Evolutionary conservation across 2,113 vertebrate species (phyloP), one percentile per base, ranked within the genome.

Genomic region (Heptranchias perlo): DNA sequence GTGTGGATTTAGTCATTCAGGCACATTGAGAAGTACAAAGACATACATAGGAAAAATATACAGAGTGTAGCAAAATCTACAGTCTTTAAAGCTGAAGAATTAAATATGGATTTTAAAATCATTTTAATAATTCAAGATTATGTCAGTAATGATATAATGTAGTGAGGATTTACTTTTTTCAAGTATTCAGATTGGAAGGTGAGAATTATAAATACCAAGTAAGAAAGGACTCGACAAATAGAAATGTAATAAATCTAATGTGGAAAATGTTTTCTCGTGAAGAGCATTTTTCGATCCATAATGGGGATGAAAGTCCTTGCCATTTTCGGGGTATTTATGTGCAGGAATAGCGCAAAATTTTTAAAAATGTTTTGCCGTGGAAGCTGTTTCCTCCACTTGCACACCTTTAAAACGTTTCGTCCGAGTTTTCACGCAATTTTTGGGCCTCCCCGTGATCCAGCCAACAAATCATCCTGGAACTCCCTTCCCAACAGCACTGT

Each of bases 81-180:
- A 91, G 4, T 35, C 31, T 54, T 91, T 91, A 58, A 58, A 18
- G 28, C 49, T 58, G 4, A 76, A 76, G 69, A 35, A 28, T 76
- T 76, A 76, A 76, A 35, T 76, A 76, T 76, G 69, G 69, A 76
- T 76, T 76, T 76, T 76, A 76, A 96, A 73, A 54, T 39, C 3
- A 39, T 39, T 96, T 82, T 35, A 78, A 84, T 96, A 47, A 96
- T 96, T 96, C 61, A 84, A 61, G 23, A 96, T 58, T n/a, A 44
- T 54, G 31, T 96, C n/a, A 65, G 92, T 44, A 28, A 94, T 94
- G 92, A 94, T 69, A 47, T 69, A 95, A 73, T 95, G 11, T 16
- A 6, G 1, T 73, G 16, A 69, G 28, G 28, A 28, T 16, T 73
- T 73, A 52, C 47, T 52, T 73, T 69, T 95, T 67, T 47, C 21